Conservation (phyloP, 1,140 invertebrate species). For the Tetragonula clypearis region DNA sequence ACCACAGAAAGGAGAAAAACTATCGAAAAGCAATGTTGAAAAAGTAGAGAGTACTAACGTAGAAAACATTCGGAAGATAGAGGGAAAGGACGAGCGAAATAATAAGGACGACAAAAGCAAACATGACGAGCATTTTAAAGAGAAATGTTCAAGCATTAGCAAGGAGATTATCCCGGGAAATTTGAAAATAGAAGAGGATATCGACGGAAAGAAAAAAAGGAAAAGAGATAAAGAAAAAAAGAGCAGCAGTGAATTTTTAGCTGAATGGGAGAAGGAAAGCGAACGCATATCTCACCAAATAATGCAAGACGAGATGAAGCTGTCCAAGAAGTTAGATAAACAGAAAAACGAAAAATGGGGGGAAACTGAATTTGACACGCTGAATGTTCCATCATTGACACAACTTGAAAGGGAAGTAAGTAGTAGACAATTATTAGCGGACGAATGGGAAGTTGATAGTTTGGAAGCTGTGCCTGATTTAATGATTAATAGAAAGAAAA, state of each 20-base stretch:
- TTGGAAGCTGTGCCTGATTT: slow-evolving; percentile 72
- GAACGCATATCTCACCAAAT: slow-evolving; percentile 55
- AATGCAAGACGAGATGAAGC: slow-evolving; percentile 58
- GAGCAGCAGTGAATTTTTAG: slow-evolving; percentile 52
- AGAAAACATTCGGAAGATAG: slow-evolving; percentile 10
- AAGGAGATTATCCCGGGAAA: slow-evolving; percentile 45
- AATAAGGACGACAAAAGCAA: slow-evolving; percentile 40
- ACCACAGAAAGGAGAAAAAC: slow-evolving; percentile 25
- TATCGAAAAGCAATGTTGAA: not conserved
- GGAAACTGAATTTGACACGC: slow-evolving; percentile 74
- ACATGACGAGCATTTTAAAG: slow-evolving; percentile 46
- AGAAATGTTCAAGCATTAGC: not conserved
- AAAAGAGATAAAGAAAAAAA: slow-evolving; percentile 55
- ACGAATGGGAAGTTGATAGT: slow-evolving; percentile 80
- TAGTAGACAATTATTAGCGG: slow-evolving; percentile 70
- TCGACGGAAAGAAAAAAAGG: slow-evolving; percentile 43
- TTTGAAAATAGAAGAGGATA: slow-evolving; percentile 50
- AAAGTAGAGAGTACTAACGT: slow-evolving; percentile 17
- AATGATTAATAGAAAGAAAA: slow-evolving; percentile 47
- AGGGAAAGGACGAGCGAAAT: slow-evolving; percentile 51
- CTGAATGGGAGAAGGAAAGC: slow-evolving; percentile 57
- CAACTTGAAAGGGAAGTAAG: slow-evolving; percentile 73
- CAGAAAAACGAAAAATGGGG: slow-evolving; percentile 67
- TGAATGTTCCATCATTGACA: slow-evolving; percentile 75
- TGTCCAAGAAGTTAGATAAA: slow-evolving; percentile 51